Percentiles rank a stretch among this genome's conserved stretches.
phyloP scores from a whole-genome alignment of 2,888 invertebrate species.

The Plagodis pulveraria region DNA sequence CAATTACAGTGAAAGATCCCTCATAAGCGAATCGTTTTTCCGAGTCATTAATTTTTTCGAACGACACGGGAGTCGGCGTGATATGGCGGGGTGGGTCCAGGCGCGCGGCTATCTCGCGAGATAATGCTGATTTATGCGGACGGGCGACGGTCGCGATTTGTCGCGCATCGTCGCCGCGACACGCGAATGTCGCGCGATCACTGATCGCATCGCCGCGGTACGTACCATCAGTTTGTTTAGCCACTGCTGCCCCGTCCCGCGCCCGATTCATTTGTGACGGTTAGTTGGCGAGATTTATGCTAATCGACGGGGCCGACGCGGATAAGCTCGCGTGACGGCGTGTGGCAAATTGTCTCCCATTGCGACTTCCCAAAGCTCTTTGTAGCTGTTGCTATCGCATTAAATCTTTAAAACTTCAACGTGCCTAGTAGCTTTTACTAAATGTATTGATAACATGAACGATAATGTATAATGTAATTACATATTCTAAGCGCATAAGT shows the following conservation, averaged over 20 bases:
- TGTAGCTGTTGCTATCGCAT: slow-evolving; percentile 60
- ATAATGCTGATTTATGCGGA: slow-evolving; percentile 85
- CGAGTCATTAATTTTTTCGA: slow-evolving; percentile 85
- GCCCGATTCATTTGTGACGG: slow-evolving; percentile 78
- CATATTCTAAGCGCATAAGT: too few relatives aligned
- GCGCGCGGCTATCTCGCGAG: slow-evolving; percentile 82
- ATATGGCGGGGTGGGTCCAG: slow-evolving; percentile 78
- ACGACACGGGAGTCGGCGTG: slow-evolving; percentile 80
- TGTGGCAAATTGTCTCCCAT: slow-evolving; percentile 80
- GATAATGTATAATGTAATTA: not conserved
- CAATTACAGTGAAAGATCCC: slow-evolving; percentile 85
- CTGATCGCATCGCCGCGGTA: slow-evolving; percentile 54
- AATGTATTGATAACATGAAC: slow-evolving; percentile 52
- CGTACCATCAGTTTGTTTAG: slow-evolving; percentile 69
- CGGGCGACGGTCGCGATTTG: slow-evolving; percentile 81
- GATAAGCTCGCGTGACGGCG: slow-evolving; percentile 80
- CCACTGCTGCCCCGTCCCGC: slow-evolving; percentile 45
- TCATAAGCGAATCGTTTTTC: slow-evolving; percentile 86
- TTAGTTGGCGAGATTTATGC: slow-evolving; percentile 84
- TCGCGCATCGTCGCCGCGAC: slow-evolving; percentile 74
- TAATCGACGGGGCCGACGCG: slow-evolving; percentile 80
- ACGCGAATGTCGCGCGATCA: slow-evolving; percentile 64
- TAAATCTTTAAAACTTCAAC: slow-evolving; percentile 57
- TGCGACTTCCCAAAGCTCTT: slow-evolving; percentile 71
- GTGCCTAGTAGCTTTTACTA: slow-evolving; percentile 42